These are phyloP conservation scores for Actinostola sp. DNA, from an alignment of 92 coral and sea anemone genomes.

Conservation along the genomic window DNA sequence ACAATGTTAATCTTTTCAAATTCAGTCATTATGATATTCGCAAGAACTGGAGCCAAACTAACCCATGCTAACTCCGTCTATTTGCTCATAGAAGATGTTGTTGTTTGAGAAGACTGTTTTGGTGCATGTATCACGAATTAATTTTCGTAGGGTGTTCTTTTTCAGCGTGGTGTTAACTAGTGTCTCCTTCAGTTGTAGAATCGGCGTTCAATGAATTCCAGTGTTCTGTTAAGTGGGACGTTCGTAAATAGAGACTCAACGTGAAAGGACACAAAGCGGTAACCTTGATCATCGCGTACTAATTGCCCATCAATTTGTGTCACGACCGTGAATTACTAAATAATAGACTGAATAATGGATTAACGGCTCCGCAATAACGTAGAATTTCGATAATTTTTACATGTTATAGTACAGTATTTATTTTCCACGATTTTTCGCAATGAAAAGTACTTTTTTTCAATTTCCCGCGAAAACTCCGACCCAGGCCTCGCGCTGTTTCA, in stretches of 20 bases:
- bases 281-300: conserved; percentile 33
- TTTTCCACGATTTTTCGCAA: too few relatives aligned
- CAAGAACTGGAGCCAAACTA: conserved; percentile 12
- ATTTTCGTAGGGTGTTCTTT: conserved; percentile 32
- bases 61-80: conserved; percentile 46
- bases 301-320: too few relatives aligned
- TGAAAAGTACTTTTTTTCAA: too few relatives aligned
- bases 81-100: conserved; percentile 26
- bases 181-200: conserved; percentile 23
- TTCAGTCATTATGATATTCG: conserved; percentile 39
- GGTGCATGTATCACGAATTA: conserved; percentile 45
- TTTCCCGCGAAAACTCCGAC: too few relatives aligned
- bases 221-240: conserved; percentile 33
- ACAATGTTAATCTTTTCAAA: conserved; percentile 40
- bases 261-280: conserved; percentile 34
- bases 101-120: conserved; percentile 34
- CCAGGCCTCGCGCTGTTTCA: too few relatives aligned
- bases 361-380: too few relatives aligned
- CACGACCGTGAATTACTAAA: too few relatives aligned
- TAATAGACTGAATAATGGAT: too few relatives aligned
- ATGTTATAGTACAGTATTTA: too few relatives aligned
- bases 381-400: too few relatives aligned
- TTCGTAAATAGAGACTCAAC: conserved; percentile 42
- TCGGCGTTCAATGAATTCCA: conserved; percentile 15
- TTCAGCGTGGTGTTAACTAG: conserved; percentile 26